Evolutionary conservation across 2,113 vertebrate species (phyloP).

Genomic region (Paralichthys olivaceus): DNA sequence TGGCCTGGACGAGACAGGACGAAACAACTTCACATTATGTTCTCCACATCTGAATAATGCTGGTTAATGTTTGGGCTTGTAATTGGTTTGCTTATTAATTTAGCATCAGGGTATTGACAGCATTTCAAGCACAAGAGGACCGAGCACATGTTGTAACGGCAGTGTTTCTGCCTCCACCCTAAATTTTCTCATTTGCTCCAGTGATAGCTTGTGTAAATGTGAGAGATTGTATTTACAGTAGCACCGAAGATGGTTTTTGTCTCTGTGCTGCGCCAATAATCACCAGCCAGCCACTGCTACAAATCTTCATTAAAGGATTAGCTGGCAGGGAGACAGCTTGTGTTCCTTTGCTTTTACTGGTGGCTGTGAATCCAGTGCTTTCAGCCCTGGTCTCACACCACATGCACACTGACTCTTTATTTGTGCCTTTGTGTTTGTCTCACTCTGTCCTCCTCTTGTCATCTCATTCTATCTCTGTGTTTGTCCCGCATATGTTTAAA

Average conservation of each 20-base stretch:
- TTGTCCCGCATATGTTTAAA: slow-evolving; percentile 41
- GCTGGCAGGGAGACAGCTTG: slow-evolving; percentile 72
- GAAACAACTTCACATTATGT: slow-evolving; percentile 45
- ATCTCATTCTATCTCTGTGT: background rate
- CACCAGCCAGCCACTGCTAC: slow-evolving; percentile 71
- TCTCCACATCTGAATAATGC: slow-evolving; percentile 57
- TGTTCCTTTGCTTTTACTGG: slow-evolving; percentile 71
- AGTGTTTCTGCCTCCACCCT: slow-evolving; percentile 13
- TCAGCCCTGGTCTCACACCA: slow-evolving; percentile 20
- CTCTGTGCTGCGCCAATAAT: slow-evolving; percentile 70
- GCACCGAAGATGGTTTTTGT: slow-evolving; percentile 65
- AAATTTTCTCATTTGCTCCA: slow-evolving; percentile 54
- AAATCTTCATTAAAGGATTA: slow-evolving; percentile 84
- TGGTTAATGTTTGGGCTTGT: slow-evolving; percentile 56
- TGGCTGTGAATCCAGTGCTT: slow-evolving; percentile 34
- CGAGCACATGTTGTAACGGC: slow-evolving; percentile 1
- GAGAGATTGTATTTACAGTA: slow-evolving; percentile 74
- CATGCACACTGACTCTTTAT: background rate
- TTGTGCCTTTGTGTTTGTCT: background rate
- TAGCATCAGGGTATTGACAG: slow-evolving; percentile 33
- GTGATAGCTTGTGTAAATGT: slow-evolving; percentile 61
- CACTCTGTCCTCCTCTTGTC: background rate
- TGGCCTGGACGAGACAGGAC: slow-evolving; percentile 51
- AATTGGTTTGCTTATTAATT: slow-evolving; percentile 47
- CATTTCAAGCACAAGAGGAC: slow-evolving; percentile 3